Evolutionary conservation across 2,797 vertebrate genomes (phyloP), one percentile per base, ranked within the genome.

Genomic region (Gouania willdenowi): DNA sequence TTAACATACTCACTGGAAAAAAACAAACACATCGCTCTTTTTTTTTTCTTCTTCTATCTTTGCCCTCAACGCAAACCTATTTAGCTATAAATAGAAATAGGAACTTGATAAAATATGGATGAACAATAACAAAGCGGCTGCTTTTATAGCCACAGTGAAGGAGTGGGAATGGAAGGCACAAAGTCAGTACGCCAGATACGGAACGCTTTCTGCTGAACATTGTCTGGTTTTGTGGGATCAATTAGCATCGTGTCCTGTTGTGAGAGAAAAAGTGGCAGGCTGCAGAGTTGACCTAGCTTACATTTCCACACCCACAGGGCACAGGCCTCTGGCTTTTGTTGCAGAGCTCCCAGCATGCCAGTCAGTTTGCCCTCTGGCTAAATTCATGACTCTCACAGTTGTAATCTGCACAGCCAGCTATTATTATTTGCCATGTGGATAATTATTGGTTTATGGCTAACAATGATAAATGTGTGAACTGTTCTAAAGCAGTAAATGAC

Each of bases 61-160:
- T 59, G 36, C 61, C 49, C 50, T 32, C 16, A 8, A 54, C 55
- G 76, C 62, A 34, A 61, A 59, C 60, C 32, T 35, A 33, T 36
- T 49, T 29, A 53, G 68, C 64, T 85, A 82, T 77, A 81, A 81
- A 84, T 79, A 84, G 80, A 26, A 49, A 5, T 79, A 84, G 80
- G 26, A 49, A 5, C 26, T 6, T 51, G 55, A 79, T 83, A 34
- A 82, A 84, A 81, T 71, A 82, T 83, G 70, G 48, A 83, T 83
- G 76, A 82, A 79, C 50, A 75, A 82, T 71, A 79, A 79, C 72
- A 77, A 74, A 72, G 28, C 7, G 59, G 14, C 50, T 46, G 56
- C 64, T 62, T 75, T 67, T 50, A 41, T 39, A 23, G 26, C 20
- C 24, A 3, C 17, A 5, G 28, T 8, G 38, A 11, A 58, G 25